Evolutionary conservation across 2,797 vertebrate genomes (phyloP).

Genomic region (Yasuhikotakia modesta): DNA sequence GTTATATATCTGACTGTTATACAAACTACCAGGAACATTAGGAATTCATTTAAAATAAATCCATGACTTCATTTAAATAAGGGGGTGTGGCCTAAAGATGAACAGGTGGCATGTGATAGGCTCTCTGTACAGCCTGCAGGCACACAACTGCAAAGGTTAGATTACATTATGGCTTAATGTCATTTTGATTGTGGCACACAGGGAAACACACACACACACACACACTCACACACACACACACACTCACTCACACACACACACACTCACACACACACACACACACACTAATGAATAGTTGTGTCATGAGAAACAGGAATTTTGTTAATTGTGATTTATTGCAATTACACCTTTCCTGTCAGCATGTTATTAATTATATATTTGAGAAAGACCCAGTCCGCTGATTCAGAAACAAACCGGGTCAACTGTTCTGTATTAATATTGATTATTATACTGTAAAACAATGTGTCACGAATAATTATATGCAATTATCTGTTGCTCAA

Average conservation of each 20-base stretch:
- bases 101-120: too few relatives aligned
- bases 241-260: too few relatives aligned
- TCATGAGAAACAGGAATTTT: conserved; percentile 41
- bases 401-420: conserved; percentile 41
- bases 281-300: conserved; percentile 45
- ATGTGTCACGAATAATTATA: conserved; percentile 49
- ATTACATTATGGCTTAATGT: conserved; percentile 42
- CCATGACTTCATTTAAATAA: too few relatives aligned
- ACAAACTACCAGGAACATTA: too few relatives aligned
- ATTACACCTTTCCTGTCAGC: conserved; percentile 44
- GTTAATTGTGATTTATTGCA: conserved; percentile 47
- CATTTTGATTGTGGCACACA: conserved; percentile 12
- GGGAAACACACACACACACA: not conserved
- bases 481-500: conserved; percentile 54
- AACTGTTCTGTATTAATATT: conserved; percentile 46
- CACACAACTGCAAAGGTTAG: conserved; percentile 5
- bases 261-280: conserved; percentile 7
- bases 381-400: conserved; percentile 15
- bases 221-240: not conserved
- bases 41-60: too few relatives aligned
- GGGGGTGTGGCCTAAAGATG: too few relatives aligned
- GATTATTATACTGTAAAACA: conserved; percentile 54
- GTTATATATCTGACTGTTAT: too few relatives aligned
- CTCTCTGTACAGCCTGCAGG: too few relatives aligned
- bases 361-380: conserved; percentile 45